phyloP scores from a whole-genome alignment of 2,113 vertebrate species.

The Monarcha castaneiventris region DNA sequence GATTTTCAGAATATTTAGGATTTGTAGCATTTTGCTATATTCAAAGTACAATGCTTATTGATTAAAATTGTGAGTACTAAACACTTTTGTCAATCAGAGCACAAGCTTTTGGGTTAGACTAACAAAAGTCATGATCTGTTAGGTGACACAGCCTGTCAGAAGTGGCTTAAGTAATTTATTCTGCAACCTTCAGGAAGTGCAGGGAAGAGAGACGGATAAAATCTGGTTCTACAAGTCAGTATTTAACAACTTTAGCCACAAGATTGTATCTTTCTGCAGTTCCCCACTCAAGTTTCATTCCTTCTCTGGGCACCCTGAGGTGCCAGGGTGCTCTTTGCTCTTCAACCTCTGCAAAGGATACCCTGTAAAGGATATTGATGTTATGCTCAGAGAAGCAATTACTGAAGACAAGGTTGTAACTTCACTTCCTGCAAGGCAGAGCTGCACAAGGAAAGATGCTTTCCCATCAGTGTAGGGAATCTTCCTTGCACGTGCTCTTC shows the following conservation, averaged over 20 bases:
- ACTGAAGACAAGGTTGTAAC: not conserved
- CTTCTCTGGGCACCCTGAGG: not conserved
- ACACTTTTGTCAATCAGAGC: not conserved
- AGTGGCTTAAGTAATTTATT: not conserved
- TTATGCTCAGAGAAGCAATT: not conserved
- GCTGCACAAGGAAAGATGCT: not conserved
- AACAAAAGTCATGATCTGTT: not conserved
- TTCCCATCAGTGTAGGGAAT: not conserved
- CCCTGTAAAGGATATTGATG: not conserved
- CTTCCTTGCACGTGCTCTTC: accelerated
- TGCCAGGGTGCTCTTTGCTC: not conserved
- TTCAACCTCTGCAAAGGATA: not conserved
- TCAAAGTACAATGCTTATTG: not conserved
- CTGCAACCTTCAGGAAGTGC: not conserved
- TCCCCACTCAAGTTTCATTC: not conserved
- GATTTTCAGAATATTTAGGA: not conserved
- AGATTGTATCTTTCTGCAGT: not conserved
- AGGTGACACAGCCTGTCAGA: not conserved
- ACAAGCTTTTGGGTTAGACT: not conserved
- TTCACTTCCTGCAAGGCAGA: not conserved
- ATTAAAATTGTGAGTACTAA: not conserved
- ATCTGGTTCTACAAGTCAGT: not conserved
- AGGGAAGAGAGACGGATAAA: not conserved
- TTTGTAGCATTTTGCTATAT: not conserved
- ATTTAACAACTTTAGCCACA: not conserved